Percentiles rank a stretch among this genome's conserved stretches.
phyloP scores from a whole-genome alignment of 2,113 vertebrate species.

The Blennius ocellaris region DNA sequence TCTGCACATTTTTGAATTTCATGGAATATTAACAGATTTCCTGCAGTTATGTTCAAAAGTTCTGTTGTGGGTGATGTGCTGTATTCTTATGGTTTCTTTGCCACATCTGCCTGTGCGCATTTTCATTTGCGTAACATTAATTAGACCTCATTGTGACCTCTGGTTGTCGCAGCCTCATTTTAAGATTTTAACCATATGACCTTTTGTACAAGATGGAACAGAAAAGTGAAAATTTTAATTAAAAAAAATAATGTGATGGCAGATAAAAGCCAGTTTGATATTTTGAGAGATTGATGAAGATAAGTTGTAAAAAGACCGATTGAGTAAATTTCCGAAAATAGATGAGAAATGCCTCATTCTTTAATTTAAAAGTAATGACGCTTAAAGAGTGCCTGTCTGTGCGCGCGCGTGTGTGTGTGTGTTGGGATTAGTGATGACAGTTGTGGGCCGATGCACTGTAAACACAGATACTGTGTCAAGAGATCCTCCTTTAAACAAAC shows the following conservation, averaged over 20 bases:
- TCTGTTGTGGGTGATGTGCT: conserved; percentile 21
- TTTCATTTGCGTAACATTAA: conserved; percentile 74
- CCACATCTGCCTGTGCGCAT: background rate
- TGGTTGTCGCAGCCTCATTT: conserved; percentile 16
- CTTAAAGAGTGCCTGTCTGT: background rate
- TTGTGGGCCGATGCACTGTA: conserved; percentile 62
- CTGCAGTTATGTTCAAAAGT: conserved; percentile 49
- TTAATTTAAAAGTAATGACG: conserved; percentile 41
- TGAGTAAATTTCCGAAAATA: conserved; percentile 19
- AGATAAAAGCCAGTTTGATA: background rate
- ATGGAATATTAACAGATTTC: conserved; percentile 56
- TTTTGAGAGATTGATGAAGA: conserved; percentile 3
- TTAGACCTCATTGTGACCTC: conserved; percentile 51
- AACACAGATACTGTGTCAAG: conserved; percentile 81
- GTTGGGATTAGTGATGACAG: conserved; percentile 52
- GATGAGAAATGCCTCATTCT: conserved; percentile 43
- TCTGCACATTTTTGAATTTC: conserved; percentile 47
- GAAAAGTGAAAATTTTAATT: conserved; percentile 31
- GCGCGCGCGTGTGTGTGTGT: conserved; percentile 11
- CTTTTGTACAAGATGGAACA: conserved; percentile 12
- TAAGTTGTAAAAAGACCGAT: conserved; percentile 20
- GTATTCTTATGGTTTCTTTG: background rate
- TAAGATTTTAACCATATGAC: conserved; percentile 32
- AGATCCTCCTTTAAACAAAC: conserved; percentile 81
- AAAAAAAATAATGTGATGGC: background rate